Conservation (phyloP, 2,113 vertebrate species). For the Hassar affinis region DNA sequence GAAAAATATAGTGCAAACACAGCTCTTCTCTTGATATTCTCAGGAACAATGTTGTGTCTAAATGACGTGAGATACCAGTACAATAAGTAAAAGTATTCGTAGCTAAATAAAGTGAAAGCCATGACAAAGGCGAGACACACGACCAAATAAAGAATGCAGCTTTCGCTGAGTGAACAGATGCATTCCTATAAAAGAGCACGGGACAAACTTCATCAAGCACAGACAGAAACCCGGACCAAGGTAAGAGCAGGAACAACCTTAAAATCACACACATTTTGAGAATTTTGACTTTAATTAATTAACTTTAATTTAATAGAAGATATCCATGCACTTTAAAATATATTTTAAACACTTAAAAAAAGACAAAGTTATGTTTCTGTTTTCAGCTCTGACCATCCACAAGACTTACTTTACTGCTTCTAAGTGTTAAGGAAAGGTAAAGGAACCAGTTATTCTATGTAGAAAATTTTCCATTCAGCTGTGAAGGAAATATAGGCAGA, state of each 20-base stretch:
- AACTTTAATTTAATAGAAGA: background rate
- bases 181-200: constrained; percentile 11
- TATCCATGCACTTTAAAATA: too few relatives aligned
- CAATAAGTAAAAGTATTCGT: background rate
- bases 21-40: background rate
- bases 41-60: background rate
- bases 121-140: background rate
- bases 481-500: background rate
- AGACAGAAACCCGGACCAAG: constrained; percentile 12
- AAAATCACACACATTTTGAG: too few relatives aligned
- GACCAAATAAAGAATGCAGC: constrained; percentile 35
- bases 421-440: constrained; percentile 21
- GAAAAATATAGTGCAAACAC: background rate
- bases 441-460: background rate
- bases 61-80: background rate
- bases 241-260: background rate
- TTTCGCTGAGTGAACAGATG: constrained; percentile 26
- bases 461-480: background rate
- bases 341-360: too few relatives aligned
- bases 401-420: background rate
- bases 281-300: too few relatives aligned
- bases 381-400: background rate
- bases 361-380: too few relatives aligned
- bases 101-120: constrained; percentile 12
- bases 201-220: background rate